These are phyloP conservation scores for Hylia prasina DNA, from an alignment of 2,113 vertebrate species.

Conservation along the genomic window DNA sequence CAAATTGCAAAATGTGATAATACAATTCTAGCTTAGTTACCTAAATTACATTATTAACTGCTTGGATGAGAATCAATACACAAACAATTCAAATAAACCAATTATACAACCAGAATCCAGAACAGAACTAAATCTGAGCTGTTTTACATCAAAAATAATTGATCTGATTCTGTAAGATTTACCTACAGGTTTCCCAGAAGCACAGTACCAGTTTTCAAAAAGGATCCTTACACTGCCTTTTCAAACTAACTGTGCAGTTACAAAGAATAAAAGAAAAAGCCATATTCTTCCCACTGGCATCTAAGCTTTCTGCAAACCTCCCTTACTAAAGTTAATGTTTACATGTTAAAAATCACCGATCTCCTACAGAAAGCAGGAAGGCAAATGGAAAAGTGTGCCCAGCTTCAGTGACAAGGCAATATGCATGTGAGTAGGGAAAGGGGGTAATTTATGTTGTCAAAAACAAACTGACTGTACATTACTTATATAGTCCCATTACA, in stretches of 20 bases:
- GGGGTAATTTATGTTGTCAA: neutral
- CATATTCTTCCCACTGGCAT: neutral
- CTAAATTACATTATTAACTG: neutral
- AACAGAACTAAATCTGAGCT: neutral
- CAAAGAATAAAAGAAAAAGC: neutral
- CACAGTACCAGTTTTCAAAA: neutral
- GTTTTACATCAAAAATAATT: neutral
- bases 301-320: neutral
- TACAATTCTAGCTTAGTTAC: neutral
- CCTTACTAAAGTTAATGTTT: neutral
- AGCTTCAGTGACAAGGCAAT: neutral
- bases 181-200: neutral
- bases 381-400: neutral
- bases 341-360: neutral
- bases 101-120: neutral
- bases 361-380: neutral
- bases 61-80: neutral
- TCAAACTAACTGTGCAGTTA: neutral
- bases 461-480: neutral
- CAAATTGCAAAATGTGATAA: neutral
- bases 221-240: neutral
- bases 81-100: neutral
- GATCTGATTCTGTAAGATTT: neutral
- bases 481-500: neutral
- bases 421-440: neutral